Percentiles rank a stretch among this genome's conserved stretches.
These are phyloP conservation scores for Probosciger aterrimus DNA, from an alignment of 2,113 vertebrate species.

Conservation along the genomic window DNA sequence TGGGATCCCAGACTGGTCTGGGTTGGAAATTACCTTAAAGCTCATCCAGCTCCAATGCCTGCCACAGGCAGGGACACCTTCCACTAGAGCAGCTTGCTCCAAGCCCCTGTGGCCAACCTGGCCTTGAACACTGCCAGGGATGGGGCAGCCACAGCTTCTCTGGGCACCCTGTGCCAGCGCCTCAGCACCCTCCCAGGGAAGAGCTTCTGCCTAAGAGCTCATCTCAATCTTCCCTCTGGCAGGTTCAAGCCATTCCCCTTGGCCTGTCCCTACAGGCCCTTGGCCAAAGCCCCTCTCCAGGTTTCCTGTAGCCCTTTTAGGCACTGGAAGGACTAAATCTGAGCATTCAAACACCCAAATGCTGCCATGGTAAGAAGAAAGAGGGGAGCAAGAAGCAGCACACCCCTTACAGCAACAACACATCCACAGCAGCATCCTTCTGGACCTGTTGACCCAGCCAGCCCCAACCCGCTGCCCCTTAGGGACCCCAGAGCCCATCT, in stretches of 20 bases:
- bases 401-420: neutral
- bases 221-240: too few species aligned
- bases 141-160: too few species aligned
- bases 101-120: neutral
- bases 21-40: neutral
- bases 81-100: neutral
- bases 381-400: neutral
- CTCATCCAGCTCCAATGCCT: too few species aligned
- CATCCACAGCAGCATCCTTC: neutral
- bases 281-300: too few species aligned
- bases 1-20: neutral
- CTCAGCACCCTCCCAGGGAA: too few species aligned
- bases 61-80: neutral
- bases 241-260: too few species aligned
- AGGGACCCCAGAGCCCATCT: rapidly evolving
- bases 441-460: neutral
- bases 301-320: too few species aligned
- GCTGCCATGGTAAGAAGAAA: neutral
- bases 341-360: rapidly evolving
- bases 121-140: too few species aligned
- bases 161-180: too few species aligned
- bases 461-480: neutral
- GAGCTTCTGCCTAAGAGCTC: too few species aligned
- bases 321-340: neutral
- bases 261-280: too few species aligned